A percentile compares a stretch with the other conserved stretches of the same genome.
Evolutionary conservation across 2,113 vertebrate species (phyloP).

Genomic region (Elachura formosa): DNA sequence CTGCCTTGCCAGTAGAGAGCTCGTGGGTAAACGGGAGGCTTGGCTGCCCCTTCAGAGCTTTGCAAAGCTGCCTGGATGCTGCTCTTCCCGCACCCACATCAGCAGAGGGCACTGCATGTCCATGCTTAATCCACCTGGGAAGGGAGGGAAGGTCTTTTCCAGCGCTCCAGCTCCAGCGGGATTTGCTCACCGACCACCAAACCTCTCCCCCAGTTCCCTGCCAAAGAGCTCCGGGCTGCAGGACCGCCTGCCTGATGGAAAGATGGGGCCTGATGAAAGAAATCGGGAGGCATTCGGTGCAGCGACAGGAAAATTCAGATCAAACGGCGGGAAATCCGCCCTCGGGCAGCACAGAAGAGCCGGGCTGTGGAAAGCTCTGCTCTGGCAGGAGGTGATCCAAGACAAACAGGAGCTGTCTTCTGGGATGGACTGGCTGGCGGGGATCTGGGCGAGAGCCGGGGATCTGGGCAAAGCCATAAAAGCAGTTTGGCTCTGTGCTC

Average conservation of each 20-base stretch:
- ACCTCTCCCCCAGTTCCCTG: neutral
- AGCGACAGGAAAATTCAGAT: neutral
- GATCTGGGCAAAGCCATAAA: neutral
- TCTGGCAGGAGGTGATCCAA: conserved; percentile 22
- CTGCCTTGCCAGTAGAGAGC: neutral
- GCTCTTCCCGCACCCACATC: neutral
- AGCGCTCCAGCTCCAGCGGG: neutral
- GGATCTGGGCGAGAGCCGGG: neutral
- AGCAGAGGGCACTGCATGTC: conserved; percentile 36
- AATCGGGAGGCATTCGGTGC: neutral
- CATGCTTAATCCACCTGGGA: neutral
- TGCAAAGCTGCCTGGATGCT: neutral
- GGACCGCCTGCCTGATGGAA: neutral
- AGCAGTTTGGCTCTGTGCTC: neutral
- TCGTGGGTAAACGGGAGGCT: neutral
- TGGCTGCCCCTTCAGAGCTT: neutral
- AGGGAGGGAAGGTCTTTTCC: neutral
- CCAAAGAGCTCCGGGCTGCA: neutral
- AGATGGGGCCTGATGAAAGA: neutral
- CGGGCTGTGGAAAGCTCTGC: neutral
- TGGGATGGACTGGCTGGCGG: neutral
- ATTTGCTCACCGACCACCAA: neutral
- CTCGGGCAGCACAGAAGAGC: neutral
- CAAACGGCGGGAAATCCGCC: conserved; percentile 21
- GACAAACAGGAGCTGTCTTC: conserved; percentile 21